Percentiles rank a stretch among this genome's conserved stretches.
phyloP scores from a whole-genome alignment of 2,888 invertebrate species.

The Eudasyphora cyanicolor region DNA sequence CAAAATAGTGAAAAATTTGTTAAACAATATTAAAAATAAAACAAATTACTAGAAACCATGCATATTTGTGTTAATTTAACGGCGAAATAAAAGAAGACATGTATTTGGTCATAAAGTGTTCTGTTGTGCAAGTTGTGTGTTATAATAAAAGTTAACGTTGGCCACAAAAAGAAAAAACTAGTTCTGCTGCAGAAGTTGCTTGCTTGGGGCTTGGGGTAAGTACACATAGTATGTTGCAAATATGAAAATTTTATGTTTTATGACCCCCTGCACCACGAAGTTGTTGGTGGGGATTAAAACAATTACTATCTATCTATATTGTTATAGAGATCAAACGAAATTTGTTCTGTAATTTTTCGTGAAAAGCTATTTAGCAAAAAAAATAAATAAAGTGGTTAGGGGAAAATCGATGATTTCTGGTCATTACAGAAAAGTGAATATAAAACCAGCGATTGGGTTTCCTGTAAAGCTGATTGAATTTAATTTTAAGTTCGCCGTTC shows the following conservation, averaged over 20 bases:
- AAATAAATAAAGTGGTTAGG: background rate
- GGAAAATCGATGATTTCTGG: background rate
- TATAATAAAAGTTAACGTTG: conserved; percentile 4
- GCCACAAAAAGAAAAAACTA: background rate
- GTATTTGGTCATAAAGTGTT: background rate
- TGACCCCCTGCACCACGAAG: background rate
- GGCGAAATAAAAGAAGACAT: background rate
- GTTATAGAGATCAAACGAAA: conserved; percentile 28
- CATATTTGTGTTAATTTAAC: conserved; percentile 34
- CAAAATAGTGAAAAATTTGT: conserved; percentile 35
- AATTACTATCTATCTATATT: conserved; percentile 1
- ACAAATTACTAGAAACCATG: background rate
- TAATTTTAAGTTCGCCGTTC: background rate
- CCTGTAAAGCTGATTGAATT: background rate
- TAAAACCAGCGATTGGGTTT: conserved; percentile 18
- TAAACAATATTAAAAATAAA: conserved; percentile 40
- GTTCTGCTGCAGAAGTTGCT: conserved; percentile 26
- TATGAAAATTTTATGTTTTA: background rate
- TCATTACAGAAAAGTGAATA: conserved; percentile 5
- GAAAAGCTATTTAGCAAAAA: background rate
- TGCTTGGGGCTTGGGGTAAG: background rate
- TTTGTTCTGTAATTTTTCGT: conserved; percentile 16
- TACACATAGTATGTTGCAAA: conserved; percentile 22
- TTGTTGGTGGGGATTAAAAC: background rate
- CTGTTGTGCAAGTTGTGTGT: conserved; percentile 6